Evolutionary conservation across 2,888 invertebrate species (phyloP), one percentile per base, ranked within the genome.

Genomic region (Drosophila cracens): DNA sequence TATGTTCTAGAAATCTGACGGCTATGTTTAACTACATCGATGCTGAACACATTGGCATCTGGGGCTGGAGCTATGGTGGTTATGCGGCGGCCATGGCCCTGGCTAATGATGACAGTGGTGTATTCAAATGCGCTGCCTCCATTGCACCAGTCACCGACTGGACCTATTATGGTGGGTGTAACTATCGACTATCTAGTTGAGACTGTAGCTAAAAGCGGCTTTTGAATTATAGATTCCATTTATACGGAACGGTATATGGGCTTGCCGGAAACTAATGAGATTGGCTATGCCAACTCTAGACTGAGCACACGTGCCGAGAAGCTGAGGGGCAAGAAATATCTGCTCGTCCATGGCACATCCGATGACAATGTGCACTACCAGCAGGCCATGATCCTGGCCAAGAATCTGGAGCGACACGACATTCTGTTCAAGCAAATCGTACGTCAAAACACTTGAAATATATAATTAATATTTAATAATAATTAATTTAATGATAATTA

Each of bases 61-160:
- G 98, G 98, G 99, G 99, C 63, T 99, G 99, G 99, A 98, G 98
- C 86, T 99, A 99, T 93, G 99, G 99, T 18, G 99, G 99, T 2
- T 99, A 98, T 93, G 97, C 98, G 0, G 95, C 98, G 1, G 97
- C 97, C 6, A 96, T 98, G 94, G 97, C 96, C 3, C 94, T 99
- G 73, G 98, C 97, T 0, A 95, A 95, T 52, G 98, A 98, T 78
- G 93, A 93, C 0, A 94, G 95, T 0, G 94, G 94, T 53, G 95
- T 97, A 34, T 99, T 99, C 94, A 96, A 97, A 83, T 99, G 99
- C 92, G 99, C 98, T 1, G 96, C 98, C 63, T 97, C 98, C 4
- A 98, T 99, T 13, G 99, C 99, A 1, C 99, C 99, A 0, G 99
- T 99, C 21, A 98, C 98, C 0, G 98, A 98, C 93, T 99, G 99